Conservation (phyloP, 2,888 invertebrate genomes). For the Caenorhabditis sp. region DNA sequence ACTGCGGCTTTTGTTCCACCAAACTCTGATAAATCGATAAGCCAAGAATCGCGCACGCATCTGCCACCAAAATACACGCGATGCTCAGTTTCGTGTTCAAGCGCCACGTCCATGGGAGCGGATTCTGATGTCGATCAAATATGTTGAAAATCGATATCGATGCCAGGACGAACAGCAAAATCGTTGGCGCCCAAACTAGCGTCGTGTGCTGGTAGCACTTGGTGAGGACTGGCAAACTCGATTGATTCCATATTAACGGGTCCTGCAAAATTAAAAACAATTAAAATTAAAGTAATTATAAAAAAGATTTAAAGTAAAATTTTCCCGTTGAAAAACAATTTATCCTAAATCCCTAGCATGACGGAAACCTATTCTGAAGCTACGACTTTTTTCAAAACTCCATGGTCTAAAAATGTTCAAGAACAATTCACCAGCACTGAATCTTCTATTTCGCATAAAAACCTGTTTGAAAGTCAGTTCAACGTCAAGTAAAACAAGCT, state of each 20-base stretch:
- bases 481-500: too few relatives aligned
- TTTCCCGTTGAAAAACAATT: background rate
- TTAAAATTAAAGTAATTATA: conserved; percentile 58
- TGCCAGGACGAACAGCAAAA: conserved; percentile 56
- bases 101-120: conserved; percentile 63
- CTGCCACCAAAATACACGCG: conserved; percentile 53
- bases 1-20: conserved; percentile 42
- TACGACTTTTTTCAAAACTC: too few relatives aligned
- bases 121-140: conserved; percentile 40
- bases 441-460: too few relatives aligned
- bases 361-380: too few relatives aligned
- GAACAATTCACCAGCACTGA: too few relatives aligned
- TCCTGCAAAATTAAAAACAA: too few relatives aligned
- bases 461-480: too few relatives aligned
- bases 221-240: conserved; percentile 85
- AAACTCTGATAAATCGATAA: conserved; percentile 61
- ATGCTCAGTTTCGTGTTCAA: conserved; percentile 59
- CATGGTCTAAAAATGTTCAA: too few relatives aligned
- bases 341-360: too few relatives aligned
- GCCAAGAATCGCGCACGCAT: conserved; percentile 57
- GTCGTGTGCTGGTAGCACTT: conserved; percentile 90
- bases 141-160: conserved; percentile 63
- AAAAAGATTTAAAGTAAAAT: too few relatives aligned
- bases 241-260: conserved; percentile 78
- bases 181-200: conserved; percentile 86